A percentile compares a stretch with the other conserved stretches of the same genome.
phyloP scores from a whole-genome alignment of 2,888 invertebrate species.

The Agrypnus murinus region DNA sequence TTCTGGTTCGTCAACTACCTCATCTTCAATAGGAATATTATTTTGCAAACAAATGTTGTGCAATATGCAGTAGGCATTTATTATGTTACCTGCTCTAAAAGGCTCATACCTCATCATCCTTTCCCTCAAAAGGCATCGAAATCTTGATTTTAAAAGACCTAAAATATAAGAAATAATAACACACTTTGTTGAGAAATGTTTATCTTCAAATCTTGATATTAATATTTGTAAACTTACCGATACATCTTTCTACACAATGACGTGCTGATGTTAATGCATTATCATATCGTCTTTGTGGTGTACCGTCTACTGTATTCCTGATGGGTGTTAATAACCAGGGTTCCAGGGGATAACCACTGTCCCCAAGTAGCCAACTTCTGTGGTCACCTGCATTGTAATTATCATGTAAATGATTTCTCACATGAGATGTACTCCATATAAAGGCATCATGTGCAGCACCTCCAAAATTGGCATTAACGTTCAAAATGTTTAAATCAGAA shows the following conservation, averaged over 20 bases:
- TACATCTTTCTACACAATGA: slow-evolving; percentile 56
- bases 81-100: slow-evolving; percentile 53
- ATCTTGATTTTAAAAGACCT: slow-evolving; percentile 57
- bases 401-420: too few relatives aligned
- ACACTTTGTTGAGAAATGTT: too few relatives aligned
- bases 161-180: too few relatives aligned
- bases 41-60: slow-evolving; percentile 1
- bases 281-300: slow-evolving; percentile 53
- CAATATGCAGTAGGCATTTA: neutral
- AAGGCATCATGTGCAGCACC: too few relatives aligned
- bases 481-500: too few relatives aligned
- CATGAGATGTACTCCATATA: too few relatives aligned
- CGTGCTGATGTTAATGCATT: slow-evolving; percentile 48
- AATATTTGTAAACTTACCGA: too few relatives aligned
- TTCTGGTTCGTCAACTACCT: too few relatives aligned
- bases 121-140: slow-evolving; percentile 57
- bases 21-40: too few relatives aligned
- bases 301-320: slow-evolving; percentile 44
- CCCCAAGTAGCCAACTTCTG: slow-evolving; percentile 51
- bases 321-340: slow-evolving; percentile 60
- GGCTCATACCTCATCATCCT: slow-evolving; percentile 57
- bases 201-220: too few relatives aligned
- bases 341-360: slow-evolving; percentile 57
- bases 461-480: too few relatives aligned
- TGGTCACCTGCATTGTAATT: too few relatives aligned